A percentile compares a stretch with the other conserved stretches of the same genome.
Conservation (phyloP, 2,113 vertebrate species). For the Dinomys branickii region DNA sequence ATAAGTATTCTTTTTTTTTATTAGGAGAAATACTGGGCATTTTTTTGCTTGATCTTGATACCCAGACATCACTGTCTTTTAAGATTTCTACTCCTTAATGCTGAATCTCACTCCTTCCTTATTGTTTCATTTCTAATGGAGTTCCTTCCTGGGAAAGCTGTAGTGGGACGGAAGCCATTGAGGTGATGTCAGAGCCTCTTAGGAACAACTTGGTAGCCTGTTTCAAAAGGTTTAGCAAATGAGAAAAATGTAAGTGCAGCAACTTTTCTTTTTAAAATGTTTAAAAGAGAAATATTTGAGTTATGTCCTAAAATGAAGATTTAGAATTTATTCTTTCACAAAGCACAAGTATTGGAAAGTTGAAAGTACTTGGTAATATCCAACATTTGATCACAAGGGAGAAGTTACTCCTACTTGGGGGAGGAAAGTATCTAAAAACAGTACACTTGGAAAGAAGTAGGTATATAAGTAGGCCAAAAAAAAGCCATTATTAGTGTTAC, state of each 20-base stretch:
- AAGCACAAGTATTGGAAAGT: constrained; percentile 1
- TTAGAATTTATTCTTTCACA: constrained; percentile 39
- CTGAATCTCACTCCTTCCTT: not conserved
- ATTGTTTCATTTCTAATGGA: constrained; percentile 44
- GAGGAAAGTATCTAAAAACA: constrained; percentile 20
- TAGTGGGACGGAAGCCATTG: not conserved
- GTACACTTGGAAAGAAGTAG: constrained; percentile 7
- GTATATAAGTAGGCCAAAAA: not conserved
- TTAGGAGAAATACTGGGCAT: not conserved
- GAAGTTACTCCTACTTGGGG: not conserved
- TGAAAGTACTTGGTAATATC: constrained; percentile 4
- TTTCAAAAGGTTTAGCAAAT: constrained; percentile 21
- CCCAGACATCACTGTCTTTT: not conserved
- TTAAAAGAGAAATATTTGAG: constrained; percentile 33
- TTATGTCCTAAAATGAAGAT: not conserved
- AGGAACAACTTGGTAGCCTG: not conserved
- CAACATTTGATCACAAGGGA: not conserved
- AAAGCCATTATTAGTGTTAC: constrained; percentile 6
- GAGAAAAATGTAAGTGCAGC: constrained; percentile 17
- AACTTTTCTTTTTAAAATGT: not conserved
- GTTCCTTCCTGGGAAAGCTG: not conserved
- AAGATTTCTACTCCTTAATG: not conserved
- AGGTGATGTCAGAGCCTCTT: not conserved
- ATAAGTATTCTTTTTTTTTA: constrained; percentile 1
- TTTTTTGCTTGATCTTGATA: constrained; percentile 30